Percentiles rank a stretch among this genome's conserved stretches.
These are phyloP conservation scores for Megaceryle torquata DNA, from an alignment of 2,113 vertebrate genomes.

Conservation along the genomic window DNA sequence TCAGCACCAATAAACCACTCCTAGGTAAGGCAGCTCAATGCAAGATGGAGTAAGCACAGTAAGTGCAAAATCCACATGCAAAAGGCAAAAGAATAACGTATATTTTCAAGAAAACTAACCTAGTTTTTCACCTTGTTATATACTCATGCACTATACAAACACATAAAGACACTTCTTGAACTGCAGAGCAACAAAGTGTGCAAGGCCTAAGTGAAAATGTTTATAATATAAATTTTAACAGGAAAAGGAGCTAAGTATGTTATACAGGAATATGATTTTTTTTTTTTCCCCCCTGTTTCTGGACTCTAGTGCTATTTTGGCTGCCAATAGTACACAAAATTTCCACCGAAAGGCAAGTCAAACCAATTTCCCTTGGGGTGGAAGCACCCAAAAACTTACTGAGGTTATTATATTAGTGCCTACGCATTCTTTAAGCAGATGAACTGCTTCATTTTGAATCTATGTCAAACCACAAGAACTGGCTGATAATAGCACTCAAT, in stretches of 20 bases:
- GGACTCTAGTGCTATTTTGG: background rate
- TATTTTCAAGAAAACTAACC: background rate
- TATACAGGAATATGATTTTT: background rate
- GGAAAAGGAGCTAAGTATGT: background rate
- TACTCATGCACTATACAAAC: background rate
- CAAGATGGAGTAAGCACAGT: background rate
- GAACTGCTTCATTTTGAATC: constrained; percentile 39
- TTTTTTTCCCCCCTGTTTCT: background rate
- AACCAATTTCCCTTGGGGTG: constrained; percentile 27
- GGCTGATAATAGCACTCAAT: constrained; percentile 42
- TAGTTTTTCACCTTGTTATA: background rate
- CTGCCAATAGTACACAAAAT: background rate
- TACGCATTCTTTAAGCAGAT: constrained; percentile 4
- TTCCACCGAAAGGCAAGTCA: constrained; percentile 45
- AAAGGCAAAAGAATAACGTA: background rate
- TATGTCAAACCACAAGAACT: constrained; percentile 42
- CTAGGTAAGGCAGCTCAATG: background rate
- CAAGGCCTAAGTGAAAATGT: background rate
- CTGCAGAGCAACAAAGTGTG: background rate
- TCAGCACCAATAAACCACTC: background rate
- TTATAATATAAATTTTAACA: background rate
- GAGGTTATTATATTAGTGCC: constrained; percentile 2
- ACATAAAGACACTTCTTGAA: background rate
- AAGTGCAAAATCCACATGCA: background rate
- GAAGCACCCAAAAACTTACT: background rate